Base-by-base conservation (phyloP, 2,113 vertebrate genomes). In the Nibea coibor region DNA sequence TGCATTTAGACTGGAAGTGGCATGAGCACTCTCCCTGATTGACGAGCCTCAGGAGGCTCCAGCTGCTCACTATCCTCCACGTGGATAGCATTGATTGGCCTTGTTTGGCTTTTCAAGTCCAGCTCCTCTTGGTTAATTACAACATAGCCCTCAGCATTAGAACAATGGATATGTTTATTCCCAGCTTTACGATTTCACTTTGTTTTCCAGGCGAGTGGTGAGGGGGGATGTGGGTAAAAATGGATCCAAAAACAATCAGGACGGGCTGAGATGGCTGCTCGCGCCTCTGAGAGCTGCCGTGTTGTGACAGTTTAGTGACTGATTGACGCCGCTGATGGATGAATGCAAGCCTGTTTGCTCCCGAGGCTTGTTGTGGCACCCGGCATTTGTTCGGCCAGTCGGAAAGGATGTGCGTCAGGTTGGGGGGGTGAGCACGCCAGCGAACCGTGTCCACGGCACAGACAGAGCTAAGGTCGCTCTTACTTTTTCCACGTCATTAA, bases 121-220 rank as follows among this genome's bases (percentile, higher is more conserved):
- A 73, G 31, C 72, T 82, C 22, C 56, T 76, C 45, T 43, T 42
- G 28, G 66, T 71, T 86, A 86, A 87, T 85, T 67, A 86, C 45
- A 65, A n/a, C 62, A 14, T 5, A 62, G 59, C 68, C 64, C 53
- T 72, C 24, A 69, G 53, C 73, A 54, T 53, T 64, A 59, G 63
- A 77, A 75, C 78, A 87, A 81, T 76, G 62, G 53, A 61, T 26
- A 35, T 77, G 86, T 78, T 84, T 82, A 79, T 87, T 82, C 85
- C 54, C 58, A 70, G 31, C 79, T 39, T 58, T 73, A 8, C 56
- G 42, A 20, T 68, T 62, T 51, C 31, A 53, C 43, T 80, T 74
- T 65, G 61, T 66, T 84, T 72, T 73, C 47, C 59, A 7, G 28
- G 3, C 48, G 35, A 72, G 75, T 43, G 75, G 64, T 58, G 78